A percentile compares a stretch with the other conserved stretches of the same genome.
phyloP scores from a whole-genome alignment of 2,888 invertebrate species.

The Eristalinus aeneus region DNA sequence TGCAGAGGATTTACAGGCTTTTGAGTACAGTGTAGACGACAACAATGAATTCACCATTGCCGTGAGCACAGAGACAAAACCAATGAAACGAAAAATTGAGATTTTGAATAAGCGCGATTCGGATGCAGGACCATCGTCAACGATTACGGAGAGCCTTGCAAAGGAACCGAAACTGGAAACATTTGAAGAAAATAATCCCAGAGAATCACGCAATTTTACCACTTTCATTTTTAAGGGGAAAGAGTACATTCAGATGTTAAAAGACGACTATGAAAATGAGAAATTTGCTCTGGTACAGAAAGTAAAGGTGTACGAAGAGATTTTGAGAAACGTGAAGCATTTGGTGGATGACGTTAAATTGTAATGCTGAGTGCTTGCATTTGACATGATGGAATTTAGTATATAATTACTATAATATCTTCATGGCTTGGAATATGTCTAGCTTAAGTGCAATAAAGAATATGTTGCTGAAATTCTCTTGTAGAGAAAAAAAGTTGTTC shows the following conservation, averaged over 20 bases:
- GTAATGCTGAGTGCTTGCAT: not conserved
- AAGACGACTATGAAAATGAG: conserved; percentile 75
- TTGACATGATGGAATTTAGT: too few relatives aligned
- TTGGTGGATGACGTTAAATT: conserved; percentile 32
- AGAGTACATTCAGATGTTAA: conserved; percentile 79
- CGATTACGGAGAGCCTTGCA: not conserved
- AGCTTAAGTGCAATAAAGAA: not conserved
- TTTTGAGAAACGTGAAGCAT: conserved; percentile 72
- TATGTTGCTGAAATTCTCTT: too few relatives aligned
- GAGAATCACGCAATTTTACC: conserved; percentile 73
- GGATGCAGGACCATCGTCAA: conserved; percentile 14
- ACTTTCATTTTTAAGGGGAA: conserved; percentile 77
- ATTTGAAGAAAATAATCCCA: conserved; percentile 15
- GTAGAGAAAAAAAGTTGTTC: too few relatives aligned
- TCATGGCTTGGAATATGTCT: not conserved
- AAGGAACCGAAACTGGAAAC: not conserved
- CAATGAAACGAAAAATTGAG: conserved; percentile 35
- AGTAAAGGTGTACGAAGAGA: conserved; percentile 73
- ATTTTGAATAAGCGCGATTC: not conserved
- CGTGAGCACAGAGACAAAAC: not conserved
- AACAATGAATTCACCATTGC: conserved; percentile 15
- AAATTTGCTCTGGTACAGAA: conserved; percentile 73
- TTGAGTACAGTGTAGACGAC: conserved; percentile 13
- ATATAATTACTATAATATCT: not conserved
- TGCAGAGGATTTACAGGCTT: conserved; percentile 16